Evolutionary conservation across 2,888 invertebrate species (phyloP).

Genomic region (Hartigia nigra): DNA sequence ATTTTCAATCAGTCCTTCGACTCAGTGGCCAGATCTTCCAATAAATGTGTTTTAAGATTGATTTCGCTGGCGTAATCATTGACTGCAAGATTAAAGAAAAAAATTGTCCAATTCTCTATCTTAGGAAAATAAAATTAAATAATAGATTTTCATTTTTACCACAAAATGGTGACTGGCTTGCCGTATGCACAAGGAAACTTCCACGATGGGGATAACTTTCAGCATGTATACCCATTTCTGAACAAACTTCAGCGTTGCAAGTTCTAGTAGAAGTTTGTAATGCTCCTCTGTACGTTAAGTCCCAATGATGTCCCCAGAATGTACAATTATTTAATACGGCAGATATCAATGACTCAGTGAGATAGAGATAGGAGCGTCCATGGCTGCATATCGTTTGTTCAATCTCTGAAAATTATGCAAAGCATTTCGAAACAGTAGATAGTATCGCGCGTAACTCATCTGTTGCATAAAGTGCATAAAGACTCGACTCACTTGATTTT

Average conservation of each 20-base stretch:
- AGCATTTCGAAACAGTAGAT: background rate
- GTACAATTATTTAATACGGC: conserved; percentile 66
- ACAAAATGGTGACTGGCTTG: conserved; percentile 68
- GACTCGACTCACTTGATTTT: conserved; percentile 60
- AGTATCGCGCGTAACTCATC: background rate
- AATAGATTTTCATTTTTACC: conserved; percentile 60
- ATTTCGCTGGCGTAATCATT: background rate
- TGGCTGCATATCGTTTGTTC: conserved; percentile 73
- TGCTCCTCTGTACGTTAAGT: conserved; percentile 67
- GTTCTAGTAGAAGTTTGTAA: conserved; percentile 62
- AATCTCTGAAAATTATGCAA: conserved; percentile 58
- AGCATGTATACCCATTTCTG: conserved; percentile 71
- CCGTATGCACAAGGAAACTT: conserved; percentile 70
- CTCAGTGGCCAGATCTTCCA: conserved; percentile 28
- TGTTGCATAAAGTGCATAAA: background rate
- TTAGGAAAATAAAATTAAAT: background rate
- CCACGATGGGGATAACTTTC: conserved; percentile 65
- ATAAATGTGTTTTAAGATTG: conserved; percentile 22
- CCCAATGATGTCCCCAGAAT: conserved; percentile 70
- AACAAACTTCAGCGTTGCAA: conserved; percentile 65
- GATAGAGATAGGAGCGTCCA: conserved; percentile 71
- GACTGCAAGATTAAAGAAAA: background rate
- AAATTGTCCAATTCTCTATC: background rate
- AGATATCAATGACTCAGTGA: conserved; percentile 70
- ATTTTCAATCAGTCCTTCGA: conserved; percentile 28